Evolutionary conservation across 2,888 invertebrate genomes (phyloP).

Genomic region (Caenorhabditis angaria): DNA sequence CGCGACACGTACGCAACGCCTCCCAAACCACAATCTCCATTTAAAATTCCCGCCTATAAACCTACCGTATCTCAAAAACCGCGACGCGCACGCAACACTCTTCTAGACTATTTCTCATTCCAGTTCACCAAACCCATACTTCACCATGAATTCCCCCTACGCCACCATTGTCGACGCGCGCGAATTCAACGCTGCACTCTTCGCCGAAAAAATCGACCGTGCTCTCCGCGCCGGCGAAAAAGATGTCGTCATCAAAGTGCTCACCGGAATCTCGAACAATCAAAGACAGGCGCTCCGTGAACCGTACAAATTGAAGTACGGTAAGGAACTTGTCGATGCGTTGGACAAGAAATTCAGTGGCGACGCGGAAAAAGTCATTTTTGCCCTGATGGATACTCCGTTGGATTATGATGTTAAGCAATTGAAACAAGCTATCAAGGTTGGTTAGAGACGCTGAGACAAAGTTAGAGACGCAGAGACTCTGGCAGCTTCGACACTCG

Average conservation of each 20-base stretch:
- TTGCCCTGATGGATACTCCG: conserved; percentile 71
- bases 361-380: conserved; percentile 56
- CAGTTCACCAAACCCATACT: neutral
- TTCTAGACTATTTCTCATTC: neutral
- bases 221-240: conserved; percentile 58
- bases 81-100: too few relatives aligned
- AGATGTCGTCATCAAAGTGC: conserved; percentile 73
- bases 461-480: too few relatives aligned
- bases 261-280: conserved; percentile 83
- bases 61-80: too few relatives aligned
- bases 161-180: conserved; percentile 51
- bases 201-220: conserved; percentile 59
- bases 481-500: too few relatives aligned
- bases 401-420: conserved; percentile 74
- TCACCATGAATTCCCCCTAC: conserved; percentile 50
- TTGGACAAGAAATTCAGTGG: conserved; percentile 60
- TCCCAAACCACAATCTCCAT: too few relatives aligned
- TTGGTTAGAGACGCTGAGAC: too few relatives aligned
- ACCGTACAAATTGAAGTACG: conserved; percentile 61
- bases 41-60: too few relatives aligned
- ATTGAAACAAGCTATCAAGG: conserved; percentile 73
- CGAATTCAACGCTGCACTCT: conserved; percentile 52
- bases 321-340: conserved; percentile 53
- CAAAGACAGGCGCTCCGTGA: conserved; percentile 80
- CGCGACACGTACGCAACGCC: too few relatives aligned